Percentiles rank a stretch among this genome's conserved stretches.
Conservation (phyloP, 2,113 vertebrate genomes). For the Symphodus melops region DNA sequence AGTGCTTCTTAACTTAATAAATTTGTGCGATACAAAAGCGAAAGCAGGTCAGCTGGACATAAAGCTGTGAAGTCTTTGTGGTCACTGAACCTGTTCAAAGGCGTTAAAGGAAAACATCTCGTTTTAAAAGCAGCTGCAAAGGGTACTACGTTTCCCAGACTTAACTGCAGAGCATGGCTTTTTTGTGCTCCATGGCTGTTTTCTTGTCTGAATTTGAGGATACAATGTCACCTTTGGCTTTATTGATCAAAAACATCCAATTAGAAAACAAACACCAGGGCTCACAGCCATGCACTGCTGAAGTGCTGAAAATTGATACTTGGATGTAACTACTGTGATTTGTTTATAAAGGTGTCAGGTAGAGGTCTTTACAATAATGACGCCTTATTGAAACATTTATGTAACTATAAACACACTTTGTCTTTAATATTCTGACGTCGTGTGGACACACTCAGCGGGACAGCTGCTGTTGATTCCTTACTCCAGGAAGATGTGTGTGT, state of each 20-base stretch:
- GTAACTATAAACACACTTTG: background rate
- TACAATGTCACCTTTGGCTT: background rate
- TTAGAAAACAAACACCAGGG: too few species aligned
- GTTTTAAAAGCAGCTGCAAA: background rate
- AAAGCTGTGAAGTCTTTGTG: background rate
- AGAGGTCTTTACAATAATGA: background rate
- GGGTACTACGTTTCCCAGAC: background rate
- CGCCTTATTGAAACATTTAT: background rate
- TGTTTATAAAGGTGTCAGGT: background rate
- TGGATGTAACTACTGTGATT: background rate
- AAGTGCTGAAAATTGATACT: background rate
- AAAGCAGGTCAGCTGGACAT: background rate
- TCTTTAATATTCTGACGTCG: background rate
- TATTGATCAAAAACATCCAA: background rate
- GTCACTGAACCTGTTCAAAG: background rate
- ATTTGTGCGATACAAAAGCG: background rate
- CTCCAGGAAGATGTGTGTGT: background rate
- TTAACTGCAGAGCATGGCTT: too few species aligned
- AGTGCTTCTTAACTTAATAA: background rate
- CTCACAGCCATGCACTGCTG: too few species aligned
- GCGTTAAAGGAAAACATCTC: background rate
- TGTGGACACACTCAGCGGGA: background rate
- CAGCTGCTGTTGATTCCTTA: background rate
- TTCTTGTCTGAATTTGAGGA: too few species aligned
- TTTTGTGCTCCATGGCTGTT: too few species aligned